Conservation (phyloP, 2,888 invertebrate genomes). For the Agriopis aurantiaria region DNA sequence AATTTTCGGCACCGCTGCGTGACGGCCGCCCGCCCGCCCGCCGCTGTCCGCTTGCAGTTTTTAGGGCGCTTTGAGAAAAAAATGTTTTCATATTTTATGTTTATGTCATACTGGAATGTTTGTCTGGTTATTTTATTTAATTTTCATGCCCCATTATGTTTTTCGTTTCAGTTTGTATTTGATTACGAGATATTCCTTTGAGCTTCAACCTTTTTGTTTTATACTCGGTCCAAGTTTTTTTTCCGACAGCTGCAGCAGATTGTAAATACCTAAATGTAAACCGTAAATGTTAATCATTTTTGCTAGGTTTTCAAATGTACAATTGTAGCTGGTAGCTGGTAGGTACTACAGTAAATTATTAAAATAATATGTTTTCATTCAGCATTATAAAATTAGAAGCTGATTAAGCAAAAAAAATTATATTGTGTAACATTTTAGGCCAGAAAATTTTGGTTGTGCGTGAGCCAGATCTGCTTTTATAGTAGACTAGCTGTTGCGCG, state of each 20-base stretch:
- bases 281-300: no score
- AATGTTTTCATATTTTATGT: constrained; percentile 71
- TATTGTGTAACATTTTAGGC: no score
- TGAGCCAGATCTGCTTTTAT: neutral
- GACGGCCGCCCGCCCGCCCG: constrained; percentile 59
- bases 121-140: constrained; percentile 46
- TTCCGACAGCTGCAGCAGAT: no score
- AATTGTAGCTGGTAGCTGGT: no score
- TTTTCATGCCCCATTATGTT: constrained; percentile 31
- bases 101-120: constrained; percentile 58
- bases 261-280: no score
- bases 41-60: constrained; percentile 69
- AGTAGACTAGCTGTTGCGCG: neutral
- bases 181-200: constrained; percentile 8
- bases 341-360: no score
- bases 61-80: constrained; percentile 73
- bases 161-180: constrained; percentile 11
- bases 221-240: no score
- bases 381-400: no score
- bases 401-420: no score
- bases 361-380: no score
- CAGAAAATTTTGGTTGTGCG: no score
- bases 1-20: constrained; percentile 82
- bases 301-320: no score
- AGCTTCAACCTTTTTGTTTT: constrained; percentile 3